Evolutionary conservation across 2,797 vertebrate genomes (phyloP).

Genomic region (Sebastes itinus): DNA sequence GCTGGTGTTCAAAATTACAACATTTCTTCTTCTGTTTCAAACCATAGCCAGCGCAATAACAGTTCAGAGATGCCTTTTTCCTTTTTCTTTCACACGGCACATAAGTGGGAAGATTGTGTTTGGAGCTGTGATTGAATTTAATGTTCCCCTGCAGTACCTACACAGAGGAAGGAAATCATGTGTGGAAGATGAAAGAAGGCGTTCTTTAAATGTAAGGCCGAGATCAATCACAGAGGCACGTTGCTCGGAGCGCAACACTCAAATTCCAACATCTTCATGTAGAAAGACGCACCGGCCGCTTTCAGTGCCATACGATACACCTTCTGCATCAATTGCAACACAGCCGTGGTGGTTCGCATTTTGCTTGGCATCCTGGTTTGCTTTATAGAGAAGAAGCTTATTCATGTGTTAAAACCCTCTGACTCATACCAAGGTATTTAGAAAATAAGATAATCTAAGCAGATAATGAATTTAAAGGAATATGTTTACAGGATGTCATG

Average conservation of each 20-base stretch:
- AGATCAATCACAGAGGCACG: not conserved
- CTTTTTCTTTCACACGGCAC: not conserved
- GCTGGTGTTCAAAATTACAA: not conserved
- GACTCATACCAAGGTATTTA: not conserved
- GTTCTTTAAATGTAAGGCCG: slow-evolving; percentile 1
- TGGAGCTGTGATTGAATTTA: slow-evolving; percentile 14
- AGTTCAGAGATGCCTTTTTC: not conserved
- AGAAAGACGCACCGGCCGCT: not conserved
- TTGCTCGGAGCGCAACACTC: slow-evolving; percentile 11
- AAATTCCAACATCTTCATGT: not conserved
- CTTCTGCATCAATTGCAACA: not conserved
- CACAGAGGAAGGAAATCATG: slow-evolving; percentile 6
- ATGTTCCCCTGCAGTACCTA: slow-evolving; percentile 8
- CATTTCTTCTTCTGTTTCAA: not conserved
- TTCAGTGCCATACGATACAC: not conserved
- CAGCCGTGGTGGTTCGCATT: not conserved
- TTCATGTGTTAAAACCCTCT: not conserved
- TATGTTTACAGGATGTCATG: not conserved
- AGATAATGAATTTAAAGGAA: not conserved
- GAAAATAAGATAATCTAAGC: not conserved
- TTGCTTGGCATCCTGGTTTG: not conserved
- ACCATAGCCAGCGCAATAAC: not conserved
- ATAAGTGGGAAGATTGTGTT: slow-evolving; percentile 11
- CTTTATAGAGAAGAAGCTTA: not conserved
- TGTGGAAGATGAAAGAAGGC: slow-evolving; percentile 22